Base-by-base conservation (phyloP, 1,140 invertebrate genomes). In the Paraescarpia echinospica region DNA sequence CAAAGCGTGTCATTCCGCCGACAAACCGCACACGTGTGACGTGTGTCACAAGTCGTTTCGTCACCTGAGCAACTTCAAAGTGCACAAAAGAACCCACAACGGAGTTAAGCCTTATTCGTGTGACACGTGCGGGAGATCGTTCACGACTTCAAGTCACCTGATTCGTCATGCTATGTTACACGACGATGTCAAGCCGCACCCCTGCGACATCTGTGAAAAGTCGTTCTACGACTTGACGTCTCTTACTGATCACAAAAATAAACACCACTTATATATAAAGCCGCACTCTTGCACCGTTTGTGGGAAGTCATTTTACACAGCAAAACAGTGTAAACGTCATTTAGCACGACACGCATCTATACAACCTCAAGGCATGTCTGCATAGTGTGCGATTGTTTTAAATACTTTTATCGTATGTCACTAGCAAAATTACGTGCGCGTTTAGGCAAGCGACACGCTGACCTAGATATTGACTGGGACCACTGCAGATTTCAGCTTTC, bases 141-240 rank as follows among this genome's bases (percentile, higher is more conserved):
- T 99, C 93, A 98, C 98, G 93, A 98, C 98, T 35, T 98, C 98
- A 95, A 99, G 98, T 35, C 99, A 98, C 0, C 96, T 99, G 48
- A 99, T 98, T 34, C 99, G 99, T 96, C 99, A 99, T 96, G 96
- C 99, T 89, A 96, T 98, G 94, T 99, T 99, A 95, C 99, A 99
- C 96, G 98, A 98, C 51, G 99, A 99, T 88, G 96, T 96, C 92
- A 98, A 98, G 95, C 98, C 99, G 93, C 98, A 98, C 96, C 97
- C 98, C 92, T 99, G 99, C 95, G 97, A 98, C 92, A 97, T 98
- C 18, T 99, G 98, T 96, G 96, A 98, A 92, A 97, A 99, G 89
- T 97, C 98, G 94, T 99, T 99, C 96, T 99, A 98, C 14, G 99
- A 99, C 95, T 99, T 98, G 91, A 99, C 99, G 89, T 99, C 99